Evolutionary conservation across 2,888 invertebrate species (phyloP).

Genomic region (Apoda limacodes): DNA sequence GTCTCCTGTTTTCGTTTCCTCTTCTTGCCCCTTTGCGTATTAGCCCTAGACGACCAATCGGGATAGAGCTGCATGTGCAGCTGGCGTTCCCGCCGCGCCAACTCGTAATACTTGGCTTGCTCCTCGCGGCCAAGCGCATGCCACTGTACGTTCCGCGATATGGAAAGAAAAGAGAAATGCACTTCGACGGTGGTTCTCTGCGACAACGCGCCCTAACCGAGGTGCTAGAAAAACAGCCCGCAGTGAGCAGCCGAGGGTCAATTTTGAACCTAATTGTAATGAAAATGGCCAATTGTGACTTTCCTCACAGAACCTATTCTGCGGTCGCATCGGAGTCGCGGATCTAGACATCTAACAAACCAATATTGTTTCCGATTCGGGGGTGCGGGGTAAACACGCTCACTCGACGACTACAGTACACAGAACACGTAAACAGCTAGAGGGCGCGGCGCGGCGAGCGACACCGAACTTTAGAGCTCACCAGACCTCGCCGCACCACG

Average conservation of each 20-base stretch:
- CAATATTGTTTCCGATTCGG: slow-evolving; percentile 62
- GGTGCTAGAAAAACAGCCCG: slow-evolving; percentile 80
- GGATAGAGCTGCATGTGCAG: slow-evolving; percentile 99
- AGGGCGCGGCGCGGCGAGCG: slow-evolving; percentile 4
- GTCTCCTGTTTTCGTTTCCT: slow-evolving; percentile 99
- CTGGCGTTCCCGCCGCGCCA: slow-evolving; percentile 98
- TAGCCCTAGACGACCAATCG: slow-evolving; percentile 99
- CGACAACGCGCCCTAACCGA: slow-evolving; percentile 60
- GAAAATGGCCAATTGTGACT: slow-evolving; percentile 65
- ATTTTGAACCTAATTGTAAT: slow-evolving; percentile 60
- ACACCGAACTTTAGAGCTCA: slow-evolving; percentile 9
- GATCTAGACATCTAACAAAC: slow-evolving; percentile 65
- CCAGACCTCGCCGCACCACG: slow-evolving; percentile 23
- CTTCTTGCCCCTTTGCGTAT: slow-evolving; percentile 99
- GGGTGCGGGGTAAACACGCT: slow-evolving; percentile 58
- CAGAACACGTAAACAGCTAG: slow-evolving; percentile 44
- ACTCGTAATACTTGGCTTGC: slow-evolving; percentile 99
- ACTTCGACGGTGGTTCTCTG: slow-evolving; percentile 54
- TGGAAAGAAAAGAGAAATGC: slow-evolving; percentile 70
- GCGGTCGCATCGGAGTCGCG: slow-evolving; percentile 59
- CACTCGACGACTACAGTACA: slow-evolving; percentile 68
- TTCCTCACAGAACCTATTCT: slow-evolving; percentile 71
- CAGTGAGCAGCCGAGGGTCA: slow-evolving; percentile 56
- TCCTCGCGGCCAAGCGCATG: slow-evolving; percentile 99
- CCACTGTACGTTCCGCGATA: slow-evolving; percentile 83